Evolutionary conservation across 2,888 invertebrate species (phyloP).

Genomic region (Dinocampus coccinellae): DNA sequence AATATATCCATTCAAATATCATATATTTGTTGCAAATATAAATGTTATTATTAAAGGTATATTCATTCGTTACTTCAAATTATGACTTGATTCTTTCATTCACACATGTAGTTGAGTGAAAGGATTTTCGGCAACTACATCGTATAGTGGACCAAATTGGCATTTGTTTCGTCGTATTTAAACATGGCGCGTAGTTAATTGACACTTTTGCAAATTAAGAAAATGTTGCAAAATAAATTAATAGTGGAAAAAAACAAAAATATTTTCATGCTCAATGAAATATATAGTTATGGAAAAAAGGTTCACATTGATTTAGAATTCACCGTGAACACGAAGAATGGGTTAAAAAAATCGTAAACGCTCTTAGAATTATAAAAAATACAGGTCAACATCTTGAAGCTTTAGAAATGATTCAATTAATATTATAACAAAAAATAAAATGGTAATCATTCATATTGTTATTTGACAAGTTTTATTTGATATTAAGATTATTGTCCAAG

Average conservation of each 20-base stretch:
- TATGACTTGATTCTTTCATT: too few species aligned
- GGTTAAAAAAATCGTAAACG: slow-evolving; percentile 39
- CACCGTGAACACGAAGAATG: slow-evolving; percentile 40
- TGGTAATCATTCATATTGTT: background rate
- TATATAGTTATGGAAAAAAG: background rate
- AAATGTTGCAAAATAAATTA: background rate
- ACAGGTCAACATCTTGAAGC: slow-evolving; percentile 37
- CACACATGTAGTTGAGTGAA: too few species aligned
- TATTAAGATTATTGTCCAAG: background rate
- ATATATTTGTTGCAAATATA: too few species aligned
- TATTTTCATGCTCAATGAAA: background rate
- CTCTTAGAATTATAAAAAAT: slow-evolving; percentile 35
- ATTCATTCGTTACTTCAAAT: too few species aligned
- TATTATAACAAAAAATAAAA: background rate
- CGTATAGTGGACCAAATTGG: too few species aligned
- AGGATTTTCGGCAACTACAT: too few species aligned
- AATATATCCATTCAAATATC: too few species aligned
- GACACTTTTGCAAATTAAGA: background rate
- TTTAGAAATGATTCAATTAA: slow-evolving; percentile 38
- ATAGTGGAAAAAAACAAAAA: slow-evolving; percentile 17
- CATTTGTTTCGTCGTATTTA: too few species aligned
- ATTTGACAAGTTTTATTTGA: background rate
- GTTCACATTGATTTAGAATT: slow-evolving; percentile 29
- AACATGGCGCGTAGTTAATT: too few species aligned
- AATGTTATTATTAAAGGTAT: too few species aligned